phyloP scores from a whole-genome alignment of 2,888 invertebrate species.

The Amiota communis region DNA sequence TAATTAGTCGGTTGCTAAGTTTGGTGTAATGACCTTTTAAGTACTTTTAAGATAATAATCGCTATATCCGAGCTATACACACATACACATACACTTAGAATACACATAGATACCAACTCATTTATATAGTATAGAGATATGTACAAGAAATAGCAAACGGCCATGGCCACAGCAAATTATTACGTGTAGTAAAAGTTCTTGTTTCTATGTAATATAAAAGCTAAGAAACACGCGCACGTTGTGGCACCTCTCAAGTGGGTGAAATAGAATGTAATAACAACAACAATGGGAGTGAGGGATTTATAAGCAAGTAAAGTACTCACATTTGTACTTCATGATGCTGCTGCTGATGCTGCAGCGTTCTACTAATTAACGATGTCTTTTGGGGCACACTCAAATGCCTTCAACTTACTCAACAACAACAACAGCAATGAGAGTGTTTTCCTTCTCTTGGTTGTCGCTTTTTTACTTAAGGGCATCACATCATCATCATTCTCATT shows the following conservation, averaged over 20 bases:
- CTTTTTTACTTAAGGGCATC: background rate
- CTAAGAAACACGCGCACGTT: too few relatives aligned
- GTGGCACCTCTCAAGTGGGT: too few relatives aligned
- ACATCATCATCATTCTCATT: too few relatives aligned
- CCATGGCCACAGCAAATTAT: too few relatives aligned
- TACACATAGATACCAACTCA: slow-evolving; percentile 35
- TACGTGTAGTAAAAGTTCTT: slow-evolving; percentile 25
- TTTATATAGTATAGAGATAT: slow-evolving; percentile 1
- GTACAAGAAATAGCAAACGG: too few relatives aligned
- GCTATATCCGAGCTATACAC: slow-evolving; percentile 37
- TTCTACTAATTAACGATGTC: slow-evolving; percentile 17
- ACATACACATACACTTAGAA: slow-evolving; percentile 21
- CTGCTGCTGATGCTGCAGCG: slow-evolving; percentile 3
- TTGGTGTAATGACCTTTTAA: slow-evolving; percentile 66
- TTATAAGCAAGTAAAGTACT: too few relatives aligned
- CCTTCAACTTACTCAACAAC: background rate
- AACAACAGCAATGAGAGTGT: too few relatives aligned
- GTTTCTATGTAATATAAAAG: slow-evolving; percentile 21
- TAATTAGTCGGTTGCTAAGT: slow-evolving; percentile 65
- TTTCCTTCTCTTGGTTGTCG: background rate
- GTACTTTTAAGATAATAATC: slow-evolving; percentile 66
- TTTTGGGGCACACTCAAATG: background rate
- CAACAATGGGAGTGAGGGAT: slow-evolving; percentile 4
- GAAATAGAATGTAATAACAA: too few relatives aligned
- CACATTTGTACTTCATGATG: too few relatives aligned